Evolutionary conservation across 1,140 invertebrate genomes (phyloP).

Genomic region (Papilio machaon): DNA sequence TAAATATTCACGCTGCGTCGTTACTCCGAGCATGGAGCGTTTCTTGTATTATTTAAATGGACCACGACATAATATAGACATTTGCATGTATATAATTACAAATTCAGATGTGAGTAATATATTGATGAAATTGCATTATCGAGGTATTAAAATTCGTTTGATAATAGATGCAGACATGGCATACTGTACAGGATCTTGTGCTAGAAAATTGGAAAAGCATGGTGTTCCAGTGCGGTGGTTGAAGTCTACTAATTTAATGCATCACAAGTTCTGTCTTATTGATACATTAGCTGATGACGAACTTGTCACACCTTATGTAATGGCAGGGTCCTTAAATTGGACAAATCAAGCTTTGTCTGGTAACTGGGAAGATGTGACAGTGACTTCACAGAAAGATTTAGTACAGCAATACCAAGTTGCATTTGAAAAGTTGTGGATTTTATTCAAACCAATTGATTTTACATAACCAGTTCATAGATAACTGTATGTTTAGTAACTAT

Average conservation of each 20-base stretch:
- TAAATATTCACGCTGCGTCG: slow-evolving; percentile 64
- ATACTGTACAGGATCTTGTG: slow-evolving; percentile 58
- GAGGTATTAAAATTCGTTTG: slow-evolving; percentile 66
- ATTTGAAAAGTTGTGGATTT: slow-evolving; percentile 72
- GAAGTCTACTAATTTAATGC: slow-evolving; percentile 74
- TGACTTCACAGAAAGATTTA: slow-evolving; percentile 67
- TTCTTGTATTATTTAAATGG: slow-evolving; percentile 62
- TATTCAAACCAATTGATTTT: slow-evolving; percentile 67
- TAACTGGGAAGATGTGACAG: slow-evolving; percentile 72
- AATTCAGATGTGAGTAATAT: slow-evolving; percentile 64
- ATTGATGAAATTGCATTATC: slow-evolving; percentile 60
- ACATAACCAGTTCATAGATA: neutral
- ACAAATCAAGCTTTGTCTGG: slow-evolving; percentile 71
- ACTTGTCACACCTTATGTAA: slow-evolving; percentile 53
- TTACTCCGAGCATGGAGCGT: slow-evolving; percentile 63
- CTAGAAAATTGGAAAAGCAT: slow-evolving; percentile 62
- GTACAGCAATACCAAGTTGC: slow-evolving; percentile 62
- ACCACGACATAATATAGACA: slow-evolving; percentile 61
- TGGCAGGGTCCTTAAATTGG: slow-evolving; percentile 75
- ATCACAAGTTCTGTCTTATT: slow-evolving; percentile 74
- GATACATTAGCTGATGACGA: slow-evolving; percentile 51
- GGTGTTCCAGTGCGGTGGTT: slow-evolving; percentile 72
- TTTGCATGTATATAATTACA: slow-evolving; percentile 74
- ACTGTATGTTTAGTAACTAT: neutral
- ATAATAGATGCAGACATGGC: slow-evolving; percentile 77